Conservation (phyloP, 2,888 invertebrate species). For the Keiferia lycopersicella region DNA sequence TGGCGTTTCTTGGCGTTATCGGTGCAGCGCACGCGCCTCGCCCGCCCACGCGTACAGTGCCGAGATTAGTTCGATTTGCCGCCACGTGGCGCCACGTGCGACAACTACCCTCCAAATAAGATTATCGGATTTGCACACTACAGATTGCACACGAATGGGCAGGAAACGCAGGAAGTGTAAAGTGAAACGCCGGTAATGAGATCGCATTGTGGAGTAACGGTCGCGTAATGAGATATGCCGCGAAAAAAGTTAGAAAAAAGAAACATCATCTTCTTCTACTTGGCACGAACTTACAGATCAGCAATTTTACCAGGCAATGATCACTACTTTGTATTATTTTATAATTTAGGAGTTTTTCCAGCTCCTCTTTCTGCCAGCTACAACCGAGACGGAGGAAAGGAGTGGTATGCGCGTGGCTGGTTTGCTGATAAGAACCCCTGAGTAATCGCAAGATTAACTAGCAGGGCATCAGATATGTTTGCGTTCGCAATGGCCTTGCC, state of each 20-base stretch:
- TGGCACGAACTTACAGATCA: too few species aligned
- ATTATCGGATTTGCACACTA: constrained; percentile 81
- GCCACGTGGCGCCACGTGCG: constrained; percentile 79
- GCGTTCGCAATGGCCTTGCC: constrained; percentile 34
- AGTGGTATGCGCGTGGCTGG: constrained; percentile 42
- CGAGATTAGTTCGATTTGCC: constrained; percentile 77
- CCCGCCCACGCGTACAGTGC: constrained; percentile 72
- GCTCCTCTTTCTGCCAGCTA: too few species aligned
- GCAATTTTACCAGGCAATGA: too few species aligned
- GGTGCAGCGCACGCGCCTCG: constrained; percentile 70
- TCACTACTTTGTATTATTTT: too few species aligned
- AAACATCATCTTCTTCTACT: too few species aligned
- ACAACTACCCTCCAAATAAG: constrained; percentile 68
- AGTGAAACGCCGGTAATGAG: constrained; percentile 79
- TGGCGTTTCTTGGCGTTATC: constrained; percentile 79
- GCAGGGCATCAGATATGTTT: constrained; percentile 31
- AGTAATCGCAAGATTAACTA: constrained; percentile 33
- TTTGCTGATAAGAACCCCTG: constrained; percentile 41
- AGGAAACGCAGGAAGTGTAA: constrained; percentile 81
- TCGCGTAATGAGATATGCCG: constrained; percentile 45
- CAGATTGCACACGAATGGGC: constrained; percentile 80
- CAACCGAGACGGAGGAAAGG: neutral
- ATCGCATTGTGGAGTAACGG: constrained; percentile 66
- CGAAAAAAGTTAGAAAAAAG: neutral
- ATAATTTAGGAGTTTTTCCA: too few species aligned